Conservation (phyloP, 2,888 invertebrate species). For the Noctua fimbriata region DNA sequence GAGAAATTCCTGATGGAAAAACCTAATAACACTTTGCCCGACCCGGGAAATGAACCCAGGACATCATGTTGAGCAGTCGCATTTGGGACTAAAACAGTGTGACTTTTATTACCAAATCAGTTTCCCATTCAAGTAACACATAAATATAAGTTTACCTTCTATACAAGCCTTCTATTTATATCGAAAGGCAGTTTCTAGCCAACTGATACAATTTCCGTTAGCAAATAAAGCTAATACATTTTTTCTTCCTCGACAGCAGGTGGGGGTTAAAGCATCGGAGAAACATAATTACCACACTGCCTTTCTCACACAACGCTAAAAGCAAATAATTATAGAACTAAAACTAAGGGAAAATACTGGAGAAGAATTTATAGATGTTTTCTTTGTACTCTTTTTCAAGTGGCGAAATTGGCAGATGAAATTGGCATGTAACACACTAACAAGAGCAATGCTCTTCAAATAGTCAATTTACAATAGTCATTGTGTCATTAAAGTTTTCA, state of each 20-base stretch:
- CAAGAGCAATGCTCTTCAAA: not conserved
- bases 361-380: not conserved
- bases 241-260: constrained; percentile 22
- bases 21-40: not conserved
- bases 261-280: constrained; percentile 23
- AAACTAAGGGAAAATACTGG: not conserved
- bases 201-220: constrained; percentile 46
- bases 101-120: not conserved
- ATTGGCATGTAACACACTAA: not conserved
- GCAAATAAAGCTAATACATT: constrained; percentile 33
- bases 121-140: too few species aligned
- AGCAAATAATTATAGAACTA: constrained; percentile 23
- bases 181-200: constrained; percentile 8
- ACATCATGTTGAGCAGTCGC: not conserved
- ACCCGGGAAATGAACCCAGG: not conserved
- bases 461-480: not conserved
- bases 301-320: constrained; percentile 9
- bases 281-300: constrained; percentile 41
- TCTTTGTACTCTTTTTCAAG: not conserved
- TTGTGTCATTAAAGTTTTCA: not conserved
- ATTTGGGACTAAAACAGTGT: not conserved
- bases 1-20: not conserved
- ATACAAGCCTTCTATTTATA: not conserved
- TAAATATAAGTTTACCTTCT: not conserved
- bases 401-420: not conserved